Evolutionary conservation across 2,113 vertebrate species (phyloP), one percentile per base, ranked within the genome.

Genomic region (Irena cyanogastra): DNA sequence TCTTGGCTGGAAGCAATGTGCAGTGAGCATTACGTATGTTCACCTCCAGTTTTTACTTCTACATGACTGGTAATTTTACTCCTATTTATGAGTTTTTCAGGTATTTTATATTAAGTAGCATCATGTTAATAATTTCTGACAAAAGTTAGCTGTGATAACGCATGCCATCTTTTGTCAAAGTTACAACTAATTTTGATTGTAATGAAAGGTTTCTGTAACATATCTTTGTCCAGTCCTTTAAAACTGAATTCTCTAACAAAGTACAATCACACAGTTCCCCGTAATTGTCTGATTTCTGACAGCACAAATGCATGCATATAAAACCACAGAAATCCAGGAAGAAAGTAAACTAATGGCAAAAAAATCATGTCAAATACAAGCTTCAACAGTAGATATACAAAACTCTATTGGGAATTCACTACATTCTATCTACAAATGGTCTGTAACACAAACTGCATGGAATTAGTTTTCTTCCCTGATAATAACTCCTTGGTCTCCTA

Each of bases 361-460:
- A 33, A 16, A 4, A 10, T 10, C 3, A 42, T 11, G 35, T 56
- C 47, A 87, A 64, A 76, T 66, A n/a, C 3, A 33, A 72, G 20
- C 42, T 89, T 53, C 11, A 42, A 80, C 59, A 87, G 49, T 39
- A 89, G 39, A 71, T 42, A 35, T 6, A 57, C 33, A 79, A 47
- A 16, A 66, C 33, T 37, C 13, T 30, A 5, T 3, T 60, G 30
- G 52, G 20, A 69, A 76, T 66, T 81, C 50, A n/a, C 56, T 61
- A 31, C 28, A 45, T 75, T 87, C n/a, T 59, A 21, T 28, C 64
- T 54, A 45, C 27, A 45, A 53, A 49, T 39, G 30, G 37, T 87
- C 52, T 61, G 49, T 37, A 71, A 79, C 30, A 66, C 18, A 76
- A 86, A 79, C 24, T 13, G 1, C 0, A 0, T 18, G 16, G 27